Percentiles rank a stretch among this genome's conserved stretches.
These are phyloP conservation scores for Mizuhopecten yessoensis DNA, from an alignment of 1,140 invertebrate species.

Conservation along the genomic window DNA sequence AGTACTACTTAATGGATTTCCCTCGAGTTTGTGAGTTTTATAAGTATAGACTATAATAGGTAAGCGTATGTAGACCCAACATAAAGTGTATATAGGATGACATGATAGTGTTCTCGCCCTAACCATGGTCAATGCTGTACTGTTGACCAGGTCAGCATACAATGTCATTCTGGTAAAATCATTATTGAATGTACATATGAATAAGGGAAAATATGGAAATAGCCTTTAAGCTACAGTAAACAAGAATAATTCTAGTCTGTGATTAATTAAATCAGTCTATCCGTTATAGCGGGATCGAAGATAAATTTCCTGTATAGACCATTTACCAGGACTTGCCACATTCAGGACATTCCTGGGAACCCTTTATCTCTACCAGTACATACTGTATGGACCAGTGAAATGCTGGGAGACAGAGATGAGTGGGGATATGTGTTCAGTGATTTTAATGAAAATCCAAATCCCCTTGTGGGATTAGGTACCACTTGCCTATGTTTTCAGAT, in stretches of 20 bases:
- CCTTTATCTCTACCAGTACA: neutral
- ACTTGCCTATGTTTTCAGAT: conserved; percentile 13
- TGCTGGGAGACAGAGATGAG: conserved; percentile 31
- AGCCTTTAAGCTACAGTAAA: no score
- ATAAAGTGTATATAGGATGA: neutral
- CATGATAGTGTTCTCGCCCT: no score
- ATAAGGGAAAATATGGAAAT: no score
- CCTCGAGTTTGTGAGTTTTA: neutral
- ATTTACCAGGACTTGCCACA: no score
- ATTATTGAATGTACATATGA: no score
- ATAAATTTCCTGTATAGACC: no score
- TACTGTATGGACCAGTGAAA: neutral
- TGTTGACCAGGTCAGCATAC: no score
- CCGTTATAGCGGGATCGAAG: no score
- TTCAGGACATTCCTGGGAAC: neutral
- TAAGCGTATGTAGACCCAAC: neutral
- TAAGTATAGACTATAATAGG: neutral
- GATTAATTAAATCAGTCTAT: no score
- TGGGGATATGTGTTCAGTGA: neutral
- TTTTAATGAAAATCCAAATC: neutral
- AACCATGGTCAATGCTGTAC: no score
- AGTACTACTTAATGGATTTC: neutral
- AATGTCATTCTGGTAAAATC: no score
- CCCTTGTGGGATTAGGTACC: neutral
- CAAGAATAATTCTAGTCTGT: no score